Evolutionary conservation across 2,888 invertebrate genomes (phyloP), one percentile per base, ranked within the genome.

Genomic region (Callyntrura guangdongensis): DNA sequence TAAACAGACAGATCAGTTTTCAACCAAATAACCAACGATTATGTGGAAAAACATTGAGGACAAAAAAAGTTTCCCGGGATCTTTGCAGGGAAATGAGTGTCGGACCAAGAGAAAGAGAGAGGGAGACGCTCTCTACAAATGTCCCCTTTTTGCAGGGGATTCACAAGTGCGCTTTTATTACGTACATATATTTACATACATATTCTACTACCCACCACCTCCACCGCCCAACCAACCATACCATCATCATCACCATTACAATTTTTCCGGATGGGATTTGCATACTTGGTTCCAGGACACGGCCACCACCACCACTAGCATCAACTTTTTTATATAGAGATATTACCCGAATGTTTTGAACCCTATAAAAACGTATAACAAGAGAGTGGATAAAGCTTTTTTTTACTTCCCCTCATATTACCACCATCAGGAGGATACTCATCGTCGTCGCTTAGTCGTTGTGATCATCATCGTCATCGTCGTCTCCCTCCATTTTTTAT

Each of bases 181-280:
- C 22, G 12, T 77, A 77, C 77, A 77, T 79, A 67, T 45, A 81
- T 81, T 81, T 45, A 81, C 61, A 81, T 81, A 36, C 59, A 6
- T 61, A 59, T 11, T 64, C 11, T 45, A 5, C 9, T 27, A 67
- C n/a, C 11, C 14, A 5, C 6, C 14, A 47, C 74, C 20, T 0
- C 79, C 79, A 67, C 45, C n/a, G 56, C 12, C 79, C 61, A 81
- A 81, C 87, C 87, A 87, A 81, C 49, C 67, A 69, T 69, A 56
- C 87, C 87, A 49, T 79, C 81, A 81, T 81, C 79, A 86, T 87
- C 64, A 64, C 81, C 81, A 87, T 81, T 87, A 79, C 79, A 69
- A 69, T 87, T 87, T 87, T 64, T 79, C 59, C 59, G 74, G 79
- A 59, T 49, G 83, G 49, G 59, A 88, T 88, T 88, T 88, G 83